Evolutionary conservation across 2,113 vertebrate genomes (phyloP).

Genomic region (Syngnathus scovelli): DNA sequence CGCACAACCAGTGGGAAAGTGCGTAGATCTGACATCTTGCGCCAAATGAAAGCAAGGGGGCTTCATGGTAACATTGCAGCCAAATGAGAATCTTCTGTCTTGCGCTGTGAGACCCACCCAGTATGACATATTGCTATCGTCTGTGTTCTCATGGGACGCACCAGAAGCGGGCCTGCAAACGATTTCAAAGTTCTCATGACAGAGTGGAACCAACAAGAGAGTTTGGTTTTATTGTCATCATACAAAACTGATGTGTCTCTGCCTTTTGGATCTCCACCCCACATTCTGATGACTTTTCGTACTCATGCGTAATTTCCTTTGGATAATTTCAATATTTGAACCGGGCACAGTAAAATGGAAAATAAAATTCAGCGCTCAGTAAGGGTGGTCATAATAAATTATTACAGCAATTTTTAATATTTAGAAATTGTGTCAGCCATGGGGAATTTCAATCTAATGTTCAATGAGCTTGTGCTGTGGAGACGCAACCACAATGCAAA

Average conservation of each 20-base stretch:
- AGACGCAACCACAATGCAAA: neutral
- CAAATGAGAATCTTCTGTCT: conserved; percentile 25
- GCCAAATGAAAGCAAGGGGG: conserved; percentile 24
- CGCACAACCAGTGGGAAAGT: conserved; percentile 30
- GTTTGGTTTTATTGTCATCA: conserved; percentile 14
- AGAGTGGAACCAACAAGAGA: conserved; percentile 19
- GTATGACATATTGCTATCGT: conserved; percentile 14
- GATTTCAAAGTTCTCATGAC: conserved; percentile 26
- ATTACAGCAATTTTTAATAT: neutral
- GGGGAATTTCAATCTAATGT: neutral
- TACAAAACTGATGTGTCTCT: conserved; percentile 14
- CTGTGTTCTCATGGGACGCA: conserved; percentile 16
- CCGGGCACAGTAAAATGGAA: neutral
- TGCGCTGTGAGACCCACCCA: conserved; percentile 15
- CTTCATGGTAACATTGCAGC: conserved; percentile 32
- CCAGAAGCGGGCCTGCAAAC: conserved; percentile 34
- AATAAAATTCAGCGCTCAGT: neutral
- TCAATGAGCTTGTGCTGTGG: neutral
- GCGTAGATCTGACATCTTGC: conserved; percentile 28
- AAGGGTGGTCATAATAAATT: neutral
- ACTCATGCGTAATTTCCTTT: conserved; percentile 28
- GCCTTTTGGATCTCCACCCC: conserved; percentile 32
- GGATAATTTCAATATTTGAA: conserved; percentile 20
- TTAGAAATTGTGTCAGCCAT: neutral
- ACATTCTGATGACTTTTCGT: conserved; percentile 22